Conservation (phyloP, 2,888 invertebrate species). For the Leptura quadrifasciata region DNA sequence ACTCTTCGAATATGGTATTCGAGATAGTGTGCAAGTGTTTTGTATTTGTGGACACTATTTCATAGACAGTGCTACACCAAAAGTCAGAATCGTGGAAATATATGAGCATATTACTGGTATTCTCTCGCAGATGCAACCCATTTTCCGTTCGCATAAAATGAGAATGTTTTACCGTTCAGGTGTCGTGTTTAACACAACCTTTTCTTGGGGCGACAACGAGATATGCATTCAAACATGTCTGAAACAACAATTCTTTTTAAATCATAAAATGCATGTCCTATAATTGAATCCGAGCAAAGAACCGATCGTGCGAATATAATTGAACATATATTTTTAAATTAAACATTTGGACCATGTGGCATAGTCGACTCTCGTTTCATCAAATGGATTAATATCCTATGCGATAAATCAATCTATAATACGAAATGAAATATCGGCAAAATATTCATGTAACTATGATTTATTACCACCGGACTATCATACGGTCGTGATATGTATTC, state of each 20-base stretch:
- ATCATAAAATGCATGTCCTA: background rate
- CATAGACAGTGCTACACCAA: no score
- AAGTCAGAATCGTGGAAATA: no score
- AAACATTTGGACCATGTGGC: conserved; percentile 38
- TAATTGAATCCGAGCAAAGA: background rate
- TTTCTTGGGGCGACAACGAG: background rate
- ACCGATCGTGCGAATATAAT: conserved; percentile 21
- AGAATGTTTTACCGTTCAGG: background rate
- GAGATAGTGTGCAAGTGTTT: no score
- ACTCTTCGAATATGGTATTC: no score
- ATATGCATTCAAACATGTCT: background rate
- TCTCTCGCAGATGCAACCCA: no score
- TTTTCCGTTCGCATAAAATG: background rate
- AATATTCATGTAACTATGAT: conserved; percentile 62
- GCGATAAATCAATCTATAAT: conserved; percentile 58
- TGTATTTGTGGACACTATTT: no score
- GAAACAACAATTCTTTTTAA: background rate
- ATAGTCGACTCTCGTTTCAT: conserved; percentile 56
- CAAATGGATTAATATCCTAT: conserved; percentile 57
- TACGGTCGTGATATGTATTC: conserved; percentile 46
- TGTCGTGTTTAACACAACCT: background rate
- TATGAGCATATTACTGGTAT: no score
- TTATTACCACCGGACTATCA: conserved; percentile 54
- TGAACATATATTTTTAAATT: conserved; percentile 28
- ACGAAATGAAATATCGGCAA: conserved; percentile 59